Conservation (phyloP, 1,140 invertebrate genomes). For the Aleiodes sp. region DNA sequence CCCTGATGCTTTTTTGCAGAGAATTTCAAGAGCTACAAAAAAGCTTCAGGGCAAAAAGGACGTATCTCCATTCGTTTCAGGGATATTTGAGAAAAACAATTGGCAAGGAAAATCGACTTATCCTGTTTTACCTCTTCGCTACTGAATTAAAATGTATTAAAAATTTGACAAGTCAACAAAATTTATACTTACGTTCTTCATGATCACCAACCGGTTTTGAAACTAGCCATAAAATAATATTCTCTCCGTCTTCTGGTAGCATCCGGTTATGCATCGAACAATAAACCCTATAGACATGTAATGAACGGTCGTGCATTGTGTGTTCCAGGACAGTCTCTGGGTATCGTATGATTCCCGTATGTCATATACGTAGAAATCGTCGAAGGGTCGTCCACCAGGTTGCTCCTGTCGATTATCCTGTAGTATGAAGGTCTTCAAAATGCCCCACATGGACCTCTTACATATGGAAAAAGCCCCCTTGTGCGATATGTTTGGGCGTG, state of each 20-base stretch:
- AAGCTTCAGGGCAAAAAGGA: too few relatives aligned
- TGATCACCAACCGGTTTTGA: slow-evolving; percentile 39
- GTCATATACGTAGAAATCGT: slow-evolving; percentile 38
- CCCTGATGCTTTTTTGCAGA: too few relatives aligned
- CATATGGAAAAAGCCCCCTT: slow-evolving; percentile 32
- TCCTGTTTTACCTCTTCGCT: too few relatives aligned
- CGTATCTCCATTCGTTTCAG: too few relatives aligned
- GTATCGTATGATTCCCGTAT: slow-evolving; percentile 36
- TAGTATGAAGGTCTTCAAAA: not conserved
- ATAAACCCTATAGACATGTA: slow-evolving; percentile 43
- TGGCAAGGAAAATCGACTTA: too few relatives aligned
- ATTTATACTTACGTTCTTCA: not conserved
- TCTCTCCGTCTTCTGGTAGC: slow-evolving; percentile 41
- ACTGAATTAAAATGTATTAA: too few relatives aligned
- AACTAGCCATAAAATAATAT: slow-evolving; percentile 46
- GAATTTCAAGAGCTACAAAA: too few relatives aligned
- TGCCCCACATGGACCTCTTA: slow-evolving; percentile 39
- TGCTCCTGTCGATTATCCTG: not conserved
- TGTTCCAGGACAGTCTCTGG: slow-evolving; percentile 31
- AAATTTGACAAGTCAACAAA: too few relatives aligned
- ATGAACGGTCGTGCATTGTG: slow-evolving; percentile 51
- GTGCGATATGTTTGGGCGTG: slow-evolving; percentile 50
- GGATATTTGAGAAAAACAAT: too few relatives aligned
- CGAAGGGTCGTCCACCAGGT: not conserved
- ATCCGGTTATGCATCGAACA: slow-evolving; percentile 47